Conservation (phyloP, 2,113 vertebrate genomes). For the Carassius carassius region DNA sequence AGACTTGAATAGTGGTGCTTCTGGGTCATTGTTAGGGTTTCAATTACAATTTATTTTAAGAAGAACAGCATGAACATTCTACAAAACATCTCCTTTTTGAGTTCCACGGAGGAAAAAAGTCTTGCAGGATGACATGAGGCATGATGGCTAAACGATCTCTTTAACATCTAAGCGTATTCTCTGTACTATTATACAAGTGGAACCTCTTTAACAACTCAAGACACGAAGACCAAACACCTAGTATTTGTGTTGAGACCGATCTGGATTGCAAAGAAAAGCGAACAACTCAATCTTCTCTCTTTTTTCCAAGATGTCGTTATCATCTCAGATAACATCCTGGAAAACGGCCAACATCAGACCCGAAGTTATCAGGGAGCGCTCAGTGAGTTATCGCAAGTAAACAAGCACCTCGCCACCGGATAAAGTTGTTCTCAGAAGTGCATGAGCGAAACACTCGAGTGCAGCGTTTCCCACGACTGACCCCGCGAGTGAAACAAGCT, state of each 20-base stretch:
- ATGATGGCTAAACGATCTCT: not conserved
- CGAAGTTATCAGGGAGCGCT: not conserved
- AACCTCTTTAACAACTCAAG: not conserved
- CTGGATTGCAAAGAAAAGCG: not conserved
- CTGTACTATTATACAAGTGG: not conserved
- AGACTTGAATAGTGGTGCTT: too few relatives aligned
- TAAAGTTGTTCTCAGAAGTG: not conserved
- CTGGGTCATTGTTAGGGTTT: too few relatives aligned
- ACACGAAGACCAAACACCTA: not conserved
- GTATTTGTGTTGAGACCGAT: not conserved
- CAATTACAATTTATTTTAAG: too few relatives aligned
- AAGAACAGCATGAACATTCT: too few relatives aligned
- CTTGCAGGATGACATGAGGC: not conserved
- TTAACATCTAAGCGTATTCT: not conserved
- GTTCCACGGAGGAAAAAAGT: not conserved
- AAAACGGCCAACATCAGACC: not conserved
- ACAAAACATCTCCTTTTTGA: not conserved
- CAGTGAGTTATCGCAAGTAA: not conserved
- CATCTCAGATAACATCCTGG: not conserved
- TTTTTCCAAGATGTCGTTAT: not conserved
- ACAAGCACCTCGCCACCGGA: not conserved
- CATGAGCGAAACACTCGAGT: not conserved
- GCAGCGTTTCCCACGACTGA: not conserved
- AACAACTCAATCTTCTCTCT: constrained; percentile 7
- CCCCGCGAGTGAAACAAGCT: constrained; percentile 1